Evolutionary conservation across 2,797 vertebrate species (phyloP), one percentile per base, ranked within the genome.

Genomic region (Lateolabrax maculatus): DNA sequence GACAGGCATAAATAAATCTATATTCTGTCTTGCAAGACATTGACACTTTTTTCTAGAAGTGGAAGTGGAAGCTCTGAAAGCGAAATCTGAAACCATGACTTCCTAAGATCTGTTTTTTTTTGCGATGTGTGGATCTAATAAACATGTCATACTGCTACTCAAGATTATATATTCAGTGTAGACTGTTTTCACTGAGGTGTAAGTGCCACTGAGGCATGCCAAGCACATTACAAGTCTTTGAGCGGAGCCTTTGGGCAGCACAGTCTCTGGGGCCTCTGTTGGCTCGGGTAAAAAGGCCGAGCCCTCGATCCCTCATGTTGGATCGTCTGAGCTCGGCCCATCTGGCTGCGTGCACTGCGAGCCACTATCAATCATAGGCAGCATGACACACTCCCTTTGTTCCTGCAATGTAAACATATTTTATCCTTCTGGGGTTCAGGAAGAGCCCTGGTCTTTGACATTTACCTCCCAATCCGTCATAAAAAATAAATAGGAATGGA

Each of bases 331-430:
- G 75, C 79, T 67, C 29, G 6, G 65, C 21, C 68, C 83, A 81
- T 88, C 87, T 87, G 89, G 85, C 81, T 41, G 81, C 63, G 73
- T 83, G 74, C 71, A 52, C 70, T n/a, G 56, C 15, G 34, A 78
- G 84, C 79, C 77, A 80, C 81, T 82, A 92, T 93, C 84, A 85
- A 83, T 93, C 89, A 91, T 85, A 85, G 75, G 57, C 73, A 58
- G 86, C 80, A 58, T 77, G 82, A 91, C 89, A 71, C 9, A 9
- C 63, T 80, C 73, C 84, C 79, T 93, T 92, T 94, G 92, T 89
- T 89, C 85, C 78, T 44, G 76, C 75, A 83, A 80, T 79, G 87
- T 87, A 92, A 92, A 92, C 92, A 93, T 89, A 88, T 93, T 92
- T 89, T 64, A 84, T 84, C 81, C 88, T 61, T 79, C 58, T 72